A percentile compares a stretch with the other conserved stretches of the same genome.
phyloP scores from a whole-genome alignment of 2,113 vertebrate species.

The Tretioscincus oriximinensis region DNA sequence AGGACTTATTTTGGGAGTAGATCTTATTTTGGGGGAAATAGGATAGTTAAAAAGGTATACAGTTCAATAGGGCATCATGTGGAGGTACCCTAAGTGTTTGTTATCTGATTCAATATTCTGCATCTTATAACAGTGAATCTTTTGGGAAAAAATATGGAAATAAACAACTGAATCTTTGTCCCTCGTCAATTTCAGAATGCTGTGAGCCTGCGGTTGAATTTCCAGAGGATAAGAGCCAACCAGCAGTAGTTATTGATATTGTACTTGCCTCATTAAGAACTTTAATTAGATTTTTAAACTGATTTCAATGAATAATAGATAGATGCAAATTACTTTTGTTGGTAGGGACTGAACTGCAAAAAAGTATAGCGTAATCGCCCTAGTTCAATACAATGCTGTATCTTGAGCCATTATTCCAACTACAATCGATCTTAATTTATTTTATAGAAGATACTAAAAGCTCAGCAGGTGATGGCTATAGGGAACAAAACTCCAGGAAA shows the following conservation, averaged over 20 bases:
- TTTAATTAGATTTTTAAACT: constrained; percentile 4
- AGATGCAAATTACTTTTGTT: constrained; percentile 22
- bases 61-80: no score
- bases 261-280: background rate
- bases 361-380: constrained; percentile 19
- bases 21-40: no score
- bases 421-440: constrained; percentile 36
- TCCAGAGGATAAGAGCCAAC: background rate
- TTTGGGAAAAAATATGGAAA: background rate
- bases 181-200: background rate
- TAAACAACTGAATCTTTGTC: background rate
- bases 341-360: constrained; percentile 8
- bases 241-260: constrained; percentile 16
- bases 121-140: background rate
- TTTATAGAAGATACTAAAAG: constrained; percentile 23
- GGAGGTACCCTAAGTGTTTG: no score
- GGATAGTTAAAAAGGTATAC: no score
- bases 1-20: no score
- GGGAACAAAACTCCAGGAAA: constrained; percentile 27
- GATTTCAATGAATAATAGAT: constrained; percentile 21
- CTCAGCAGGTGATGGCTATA: constrained; percentile 27
- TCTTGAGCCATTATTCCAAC: constrained; percentile 28
- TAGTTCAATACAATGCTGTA: background rate
- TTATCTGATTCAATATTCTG: background rate
- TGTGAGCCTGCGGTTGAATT: background rate